Conservation (phyloP, 2,113 vertebrate genomes). For the Amblyornis subalaris region DNA sequence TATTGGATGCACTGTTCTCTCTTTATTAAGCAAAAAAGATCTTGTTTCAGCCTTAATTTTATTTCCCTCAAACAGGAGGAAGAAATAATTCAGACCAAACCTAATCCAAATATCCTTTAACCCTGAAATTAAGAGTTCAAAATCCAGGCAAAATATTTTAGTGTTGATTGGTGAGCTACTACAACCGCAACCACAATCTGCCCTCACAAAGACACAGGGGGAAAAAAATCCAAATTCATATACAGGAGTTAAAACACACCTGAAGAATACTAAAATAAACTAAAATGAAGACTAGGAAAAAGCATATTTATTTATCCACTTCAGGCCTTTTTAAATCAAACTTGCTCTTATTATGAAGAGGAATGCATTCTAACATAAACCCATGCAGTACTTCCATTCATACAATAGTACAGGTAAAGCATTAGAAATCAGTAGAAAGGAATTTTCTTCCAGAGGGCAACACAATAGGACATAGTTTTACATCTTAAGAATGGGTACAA, state of each 20-base stretch:
- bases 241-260: neutral
- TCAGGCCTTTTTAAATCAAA: neutral
- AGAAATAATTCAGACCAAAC: neutral
- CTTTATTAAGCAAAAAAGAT: neutral
- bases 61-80: neutral
- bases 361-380: neutral
- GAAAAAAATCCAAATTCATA: neutral
- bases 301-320: neutral
- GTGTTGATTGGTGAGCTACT: neutral
- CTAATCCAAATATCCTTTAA: neutral
- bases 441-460: neutral
- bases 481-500: neutral
- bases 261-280: neutral
- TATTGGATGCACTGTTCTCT: neutral
- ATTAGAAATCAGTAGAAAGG: neutral
- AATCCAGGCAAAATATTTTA: neutral
- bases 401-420: neutral
- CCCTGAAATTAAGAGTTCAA: neutral
- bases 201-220: neutral
- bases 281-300: neutral
- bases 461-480: neutral
- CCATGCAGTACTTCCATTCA: neutral
- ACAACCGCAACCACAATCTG: neutral
- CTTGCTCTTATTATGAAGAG: neutral
- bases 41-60: neutral